Evolutionary conservation across 2,888 invertebrate species (phyloP), one percentile per base, ranked within the genome.

Genomic region (Himalopsyche kuldschensis): DNA sequence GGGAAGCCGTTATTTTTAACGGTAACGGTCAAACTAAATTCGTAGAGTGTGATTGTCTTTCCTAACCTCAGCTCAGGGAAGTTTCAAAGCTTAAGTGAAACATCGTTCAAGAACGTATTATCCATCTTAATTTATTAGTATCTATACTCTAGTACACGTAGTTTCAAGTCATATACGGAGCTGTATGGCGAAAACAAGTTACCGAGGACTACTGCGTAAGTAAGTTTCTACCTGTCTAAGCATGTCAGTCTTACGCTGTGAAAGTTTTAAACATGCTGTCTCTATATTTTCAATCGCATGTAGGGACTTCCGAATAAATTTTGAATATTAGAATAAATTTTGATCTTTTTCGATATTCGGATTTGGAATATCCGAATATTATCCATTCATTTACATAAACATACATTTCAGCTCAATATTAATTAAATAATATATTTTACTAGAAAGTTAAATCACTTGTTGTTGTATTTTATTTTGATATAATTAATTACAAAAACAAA

Each of bases 1-100:
- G 81, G 76, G 55, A 24, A 47, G 46, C 31, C 78, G 78, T 84
- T 84, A 84, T 35, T 78, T 81, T 78, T 84, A 78, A 81, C 84
- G 81, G 55, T 78, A 82, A 78, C 24, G 63, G 48, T 31, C 63
- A 35, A 78, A 83, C 48, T 83, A 55, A 83, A 84, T 69, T 48
- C 78, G 11, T 75, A 69, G 31, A 35, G 47, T n/a, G 63, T 30
- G 81, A 75, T 81, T 78, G 81, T 78, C 78, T 78, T 81, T 27
- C 4, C 69, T 69, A 69, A 69, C 69, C 69, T 41, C 35, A 41
- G 24, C 35, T 35, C 76, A 32, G n/a, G 11, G 5, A 63, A 80
- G 20, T 80, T 80, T 69, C 15, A 1, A 24, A 80, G 30, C 48
- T 35, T 32, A 32, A 80, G 31, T 24, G 48, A 79, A 79, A 31